Evolutionary conservation across 2,888 invertebrate genomes (phyloP).

Genomic region (Matsumyia berberina): DNA sequence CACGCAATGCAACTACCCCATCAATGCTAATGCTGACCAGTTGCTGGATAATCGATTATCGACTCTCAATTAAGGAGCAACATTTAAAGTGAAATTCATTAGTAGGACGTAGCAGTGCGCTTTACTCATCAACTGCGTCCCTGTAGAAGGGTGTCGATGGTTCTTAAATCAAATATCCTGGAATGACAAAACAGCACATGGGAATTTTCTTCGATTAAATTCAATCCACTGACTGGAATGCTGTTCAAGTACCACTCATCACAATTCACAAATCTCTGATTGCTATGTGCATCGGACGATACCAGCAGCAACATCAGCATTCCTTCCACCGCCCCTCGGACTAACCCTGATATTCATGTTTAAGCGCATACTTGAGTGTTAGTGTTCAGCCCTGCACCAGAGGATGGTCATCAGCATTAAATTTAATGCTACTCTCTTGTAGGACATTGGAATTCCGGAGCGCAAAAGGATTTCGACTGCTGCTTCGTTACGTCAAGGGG

Average conservation of each 20-base stretch:
- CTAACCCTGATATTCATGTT: conserved; percentile 25
- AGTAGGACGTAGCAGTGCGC: not conserved
- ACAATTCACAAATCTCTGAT: conserved; percentile 50
- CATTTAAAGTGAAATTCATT: conserved; percentile 5
- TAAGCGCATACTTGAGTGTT: not conserved
- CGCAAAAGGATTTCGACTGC: conserved; percentile 30
- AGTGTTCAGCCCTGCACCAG: not conserved
- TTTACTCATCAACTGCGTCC: not conserved
- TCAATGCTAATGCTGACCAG: conserved; percentile 5
- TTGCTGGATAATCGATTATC: conserved; percentile 12
- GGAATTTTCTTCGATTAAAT: conserved; percentile 42
- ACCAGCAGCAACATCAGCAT: conserved; percentile 14
- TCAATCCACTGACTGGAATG: conserved; percentile 18
- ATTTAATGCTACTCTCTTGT: conserved; percentile 26
- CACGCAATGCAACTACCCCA: not conserved
- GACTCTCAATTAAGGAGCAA: conserved; percentile 5
- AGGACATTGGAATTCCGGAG: conserved; percentile 28
- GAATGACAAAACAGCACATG: conserved; percentile 27
- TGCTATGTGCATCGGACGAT: conserved; percentile 7
- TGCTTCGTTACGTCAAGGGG: not conserved
- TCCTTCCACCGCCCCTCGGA: not conserved
- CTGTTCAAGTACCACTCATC: conserved; percentile 37
- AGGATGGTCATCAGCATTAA: conserved; percentile 42
- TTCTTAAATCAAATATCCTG: conserved; percentile 34
- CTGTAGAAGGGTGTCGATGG: conserved; percentile 2